Conservation (phyloP, 2,797 vertebrate species). For the Gadopsis bispinosus region DNA sequence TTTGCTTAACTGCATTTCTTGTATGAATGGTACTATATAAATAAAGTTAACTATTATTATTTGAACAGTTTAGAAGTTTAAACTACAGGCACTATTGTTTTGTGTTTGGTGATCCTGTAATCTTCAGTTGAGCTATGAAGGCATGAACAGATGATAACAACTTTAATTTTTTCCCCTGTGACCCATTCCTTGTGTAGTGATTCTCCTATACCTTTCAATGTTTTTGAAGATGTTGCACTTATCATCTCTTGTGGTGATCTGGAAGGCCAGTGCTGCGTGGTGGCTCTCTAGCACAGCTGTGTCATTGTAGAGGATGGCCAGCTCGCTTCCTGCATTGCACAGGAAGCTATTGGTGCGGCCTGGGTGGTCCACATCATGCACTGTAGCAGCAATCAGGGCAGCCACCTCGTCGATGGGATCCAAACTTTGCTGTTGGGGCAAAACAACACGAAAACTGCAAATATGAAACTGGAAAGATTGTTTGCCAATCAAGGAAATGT, state of each 20-base stretch:
- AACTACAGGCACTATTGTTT: neutral
- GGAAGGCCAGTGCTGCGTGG: slow-evolving; percentile 95
- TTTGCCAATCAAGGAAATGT: neutral
- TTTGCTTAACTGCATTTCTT: no score
- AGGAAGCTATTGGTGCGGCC: slow-evolving; percentile 97
- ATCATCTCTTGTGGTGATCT: slow-evolving; percentile 92
- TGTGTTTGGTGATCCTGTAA: neutral
- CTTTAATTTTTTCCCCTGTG: neutral
- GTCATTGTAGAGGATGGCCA: slow-evolving; percentile 96
- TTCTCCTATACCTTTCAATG: slow-evolving; percentile 89
- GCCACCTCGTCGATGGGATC: slow-evolving; percentile 94
- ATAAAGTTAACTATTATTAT: no score
- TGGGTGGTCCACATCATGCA: slow-evolving; percentile 96
- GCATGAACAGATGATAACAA: neutral
- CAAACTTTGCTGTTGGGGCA: slow-evolving; percentile 90
- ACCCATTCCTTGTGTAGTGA: neutral
- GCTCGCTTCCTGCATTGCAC: slow-evolving; percentile 93
- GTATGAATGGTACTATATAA: no score
- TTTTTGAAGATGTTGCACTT: slow-evolving; percentile 98
- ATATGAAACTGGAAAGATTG: neutral
- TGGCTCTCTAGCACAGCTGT: slow-evolving; percentile 95
- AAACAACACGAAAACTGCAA: neutral
- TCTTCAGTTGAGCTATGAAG: neutral
- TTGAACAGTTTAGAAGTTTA: neutral
- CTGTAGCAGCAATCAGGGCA: slow-evolving; percentile 93